These are phyloP conservation scores for Tachysurus fulvidraco DNA, from an alignment of 2,113 vertebrate species.

Conservation along the genomic window DNA sequence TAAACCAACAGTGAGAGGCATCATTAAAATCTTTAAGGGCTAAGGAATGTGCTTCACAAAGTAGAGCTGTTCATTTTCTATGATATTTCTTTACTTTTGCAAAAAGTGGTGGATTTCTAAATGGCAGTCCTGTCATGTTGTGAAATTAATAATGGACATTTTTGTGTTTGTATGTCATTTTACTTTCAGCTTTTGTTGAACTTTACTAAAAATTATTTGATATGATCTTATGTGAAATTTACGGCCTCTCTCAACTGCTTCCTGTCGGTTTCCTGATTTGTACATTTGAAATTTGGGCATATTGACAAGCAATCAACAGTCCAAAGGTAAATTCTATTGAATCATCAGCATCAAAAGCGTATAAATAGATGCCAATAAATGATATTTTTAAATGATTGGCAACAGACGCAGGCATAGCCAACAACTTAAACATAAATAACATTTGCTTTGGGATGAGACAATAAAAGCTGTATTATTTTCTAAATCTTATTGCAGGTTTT, in stretches of 20 bases:
- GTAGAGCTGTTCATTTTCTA: conserved; percentile 62
- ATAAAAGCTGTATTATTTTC: neutral
- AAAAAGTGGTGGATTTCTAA: neutral
- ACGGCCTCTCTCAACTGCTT: neutral
- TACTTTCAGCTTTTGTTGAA: neutral
- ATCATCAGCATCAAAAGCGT: neutral
- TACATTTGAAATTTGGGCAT: neutral
- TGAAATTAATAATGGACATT: conserved; percentile 9
- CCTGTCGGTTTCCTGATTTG: neutral
- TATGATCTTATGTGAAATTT: neutral
- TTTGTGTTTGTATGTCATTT: conserved; percentile 17
- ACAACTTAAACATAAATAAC: neutral
- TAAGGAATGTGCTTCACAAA: conserved; percentile 60
- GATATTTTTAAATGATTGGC: neutral
- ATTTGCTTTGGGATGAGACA: neutral
- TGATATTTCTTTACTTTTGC: conserved; percentile 19
- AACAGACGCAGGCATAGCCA: neutral
- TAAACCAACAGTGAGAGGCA: conserved; percentile 43
- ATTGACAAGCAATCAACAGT: neutral
- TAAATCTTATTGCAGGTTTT: neutral
- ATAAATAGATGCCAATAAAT: neutral
- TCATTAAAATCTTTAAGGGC: conserved; percentile 49
- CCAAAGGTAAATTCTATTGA: neutral
- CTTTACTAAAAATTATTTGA: neutral
- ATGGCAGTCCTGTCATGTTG: neutral